A percentile compares a stretch with the other conserved stretches of the same genome.
Conservation (phyloP, 2,888 invertebrate species). For the Drosophila mercatorum region DNA sequence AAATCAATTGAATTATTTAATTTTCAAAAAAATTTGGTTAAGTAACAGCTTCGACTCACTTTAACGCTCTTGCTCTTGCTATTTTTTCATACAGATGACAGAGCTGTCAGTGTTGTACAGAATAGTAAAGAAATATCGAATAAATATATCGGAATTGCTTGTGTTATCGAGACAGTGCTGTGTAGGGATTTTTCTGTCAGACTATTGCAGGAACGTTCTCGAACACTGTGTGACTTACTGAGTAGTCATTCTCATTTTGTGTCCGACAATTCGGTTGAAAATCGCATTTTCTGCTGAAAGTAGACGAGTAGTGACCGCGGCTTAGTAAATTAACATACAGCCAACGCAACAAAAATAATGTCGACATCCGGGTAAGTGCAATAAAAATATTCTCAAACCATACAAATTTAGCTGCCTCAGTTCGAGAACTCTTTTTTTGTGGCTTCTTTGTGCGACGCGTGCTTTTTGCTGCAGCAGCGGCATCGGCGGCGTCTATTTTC, state of each 20-base stretch:
- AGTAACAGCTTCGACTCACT: constrained; percentile 76
- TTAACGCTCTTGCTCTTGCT: constrained; percentile 64
- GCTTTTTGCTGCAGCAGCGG: constrained; percentile 52
- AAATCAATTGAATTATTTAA: constrained; percentile 24
- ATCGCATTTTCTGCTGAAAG: constrained; percentile 60
- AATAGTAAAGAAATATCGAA: neutral
- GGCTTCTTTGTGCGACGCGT: constrained; percentile 74
- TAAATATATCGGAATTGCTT: constrained; percentile 3
- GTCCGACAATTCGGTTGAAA: constrained; percentile 61
- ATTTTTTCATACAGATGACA: constrained; percentile 60
- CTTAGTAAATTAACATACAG: constrained; percentile 37
- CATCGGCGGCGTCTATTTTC: constrained; percentile 69
- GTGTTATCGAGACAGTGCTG: constrained; percentile 24
- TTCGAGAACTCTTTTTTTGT: constrained; percentile 60
- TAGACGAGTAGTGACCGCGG: constrained; percentile 33
- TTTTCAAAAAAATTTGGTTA: constrained; percentile 70
- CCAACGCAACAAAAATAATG: constrained; percentile 62
- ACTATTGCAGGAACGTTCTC: constrained; percentile 37
- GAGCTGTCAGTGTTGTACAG: constrained; percentile 33
- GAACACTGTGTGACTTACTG: constrained; percentile 50
- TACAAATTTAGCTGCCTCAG: constrained; percentile 9
- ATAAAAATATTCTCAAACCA: neutral
- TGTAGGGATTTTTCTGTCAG: constrained; percentile 40
- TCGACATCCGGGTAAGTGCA: constrained; percentile 78
- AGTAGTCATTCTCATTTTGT: constrained; percentile 62